Conservation (phyloP, 2,797 vertebrate genomes). For the Myotis vivesi region DNA sequence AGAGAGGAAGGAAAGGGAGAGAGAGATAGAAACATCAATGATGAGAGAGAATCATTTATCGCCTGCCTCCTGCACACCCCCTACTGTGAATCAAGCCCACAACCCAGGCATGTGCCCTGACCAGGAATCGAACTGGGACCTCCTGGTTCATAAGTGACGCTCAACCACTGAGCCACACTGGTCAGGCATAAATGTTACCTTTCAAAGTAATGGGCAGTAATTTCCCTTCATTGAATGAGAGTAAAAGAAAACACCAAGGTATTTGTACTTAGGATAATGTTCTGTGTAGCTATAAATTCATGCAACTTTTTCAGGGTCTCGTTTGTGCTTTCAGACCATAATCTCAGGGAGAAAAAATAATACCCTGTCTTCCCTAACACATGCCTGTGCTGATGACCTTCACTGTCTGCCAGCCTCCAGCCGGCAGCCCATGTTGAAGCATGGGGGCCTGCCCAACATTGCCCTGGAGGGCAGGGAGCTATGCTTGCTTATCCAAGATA, state of each 20-base stretch:
- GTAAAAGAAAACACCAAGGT: not conserved
- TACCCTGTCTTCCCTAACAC: not conserved
- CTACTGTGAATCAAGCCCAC: no score
- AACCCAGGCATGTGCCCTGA: no score
- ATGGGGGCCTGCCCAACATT: not conserved
- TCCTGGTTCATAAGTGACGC: no score
- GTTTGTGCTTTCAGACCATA: not conserved
- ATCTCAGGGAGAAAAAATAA: not conserved
- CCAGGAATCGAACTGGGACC: no score
- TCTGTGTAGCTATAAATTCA: not conserved
- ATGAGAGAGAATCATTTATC: no score
- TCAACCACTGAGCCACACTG: no score
- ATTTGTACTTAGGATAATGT: not conserved
- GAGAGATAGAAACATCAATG: no score
- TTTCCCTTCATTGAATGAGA: conserved; percentile 25
- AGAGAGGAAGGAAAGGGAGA: no score
- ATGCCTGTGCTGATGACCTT: not conserved
- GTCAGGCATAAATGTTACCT: not conserved
- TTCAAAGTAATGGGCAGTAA: conserved; percentile 7
- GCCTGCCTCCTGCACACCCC: no score
- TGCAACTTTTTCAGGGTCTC: not conserved
- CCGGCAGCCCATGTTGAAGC: not conserved
- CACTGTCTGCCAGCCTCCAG: not conserved
- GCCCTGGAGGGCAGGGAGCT: not conserved
- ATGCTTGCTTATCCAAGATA: not conserved